Conservation (phyloP, 2,113 vertebrate species). For the Nymphicus hollandicus region DNA sequence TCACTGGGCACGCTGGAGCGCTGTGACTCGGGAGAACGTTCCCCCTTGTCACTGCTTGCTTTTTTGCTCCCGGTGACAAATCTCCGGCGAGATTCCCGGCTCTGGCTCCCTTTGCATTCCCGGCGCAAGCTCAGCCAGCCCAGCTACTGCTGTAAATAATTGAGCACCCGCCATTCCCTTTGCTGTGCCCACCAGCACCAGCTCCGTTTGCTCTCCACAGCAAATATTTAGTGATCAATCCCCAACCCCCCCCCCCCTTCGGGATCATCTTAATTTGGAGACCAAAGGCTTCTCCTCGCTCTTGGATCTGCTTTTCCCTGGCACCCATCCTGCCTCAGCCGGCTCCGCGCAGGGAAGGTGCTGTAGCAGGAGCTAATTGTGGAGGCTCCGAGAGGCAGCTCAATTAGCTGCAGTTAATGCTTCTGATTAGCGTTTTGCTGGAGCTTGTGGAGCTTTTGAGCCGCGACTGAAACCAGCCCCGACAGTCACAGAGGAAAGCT, state of each 20-base stretch:
- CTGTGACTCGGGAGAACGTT: neutral
- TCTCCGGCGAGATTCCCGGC: neutral
- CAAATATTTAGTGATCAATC: slow-evolving; percentile 42
- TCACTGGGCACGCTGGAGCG: neutral
- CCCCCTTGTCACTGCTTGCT: neutral
- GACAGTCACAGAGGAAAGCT: neutral
- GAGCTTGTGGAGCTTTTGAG: slow-evolving; percentile 26
- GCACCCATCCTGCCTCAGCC: neutral
- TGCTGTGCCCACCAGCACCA: neutral
- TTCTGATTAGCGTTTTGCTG: slow-evolving; percentile 52
- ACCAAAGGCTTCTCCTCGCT: slow-evolving; percentile 9
- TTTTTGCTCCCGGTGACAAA: slow-evolving; percentile 35
- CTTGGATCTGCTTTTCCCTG: neutral
- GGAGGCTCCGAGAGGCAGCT: slow-evolving; percentile 21
- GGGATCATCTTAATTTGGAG: slow-evolving; percentile 8
- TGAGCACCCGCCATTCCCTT: neutral
- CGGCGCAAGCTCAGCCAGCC: neutral
- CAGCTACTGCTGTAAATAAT: slow-evolving; percentile 43
- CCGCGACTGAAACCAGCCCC: slow-evolving; percentile 35
- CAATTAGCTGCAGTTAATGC: slow-evolving; percentile 58
- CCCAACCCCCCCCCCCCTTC: neutral
- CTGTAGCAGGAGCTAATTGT: slow-evolving; percentile 19
- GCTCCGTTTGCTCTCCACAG: neutral
- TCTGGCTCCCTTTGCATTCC: slow-evolving; percentile 38
- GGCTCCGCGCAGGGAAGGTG: neutral